A percentile compares a stretch with the other conserved stretches of the same genome.
Conservation (phyloP, 37 sponge, comb jelly and placozoan genomes). For the Corticium candelabrum region DNA sequence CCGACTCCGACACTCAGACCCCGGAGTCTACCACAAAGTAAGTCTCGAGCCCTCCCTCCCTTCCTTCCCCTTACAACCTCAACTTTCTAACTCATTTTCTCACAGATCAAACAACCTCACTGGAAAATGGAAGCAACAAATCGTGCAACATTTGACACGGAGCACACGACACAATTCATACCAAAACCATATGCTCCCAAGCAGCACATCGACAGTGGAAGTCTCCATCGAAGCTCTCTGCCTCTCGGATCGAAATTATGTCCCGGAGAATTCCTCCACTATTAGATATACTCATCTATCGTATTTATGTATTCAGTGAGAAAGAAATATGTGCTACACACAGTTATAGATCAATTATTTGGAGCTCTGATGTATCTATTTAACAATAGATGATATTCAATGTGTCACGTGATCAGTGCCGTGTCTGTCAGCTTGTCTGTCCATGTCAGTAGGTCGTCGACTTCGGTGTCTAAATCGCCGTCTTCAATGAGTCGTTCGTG, state of each 20-base stretch:
- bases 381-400: too few species aligned
- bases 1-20: background rate
- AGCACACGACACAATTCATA: background rate
- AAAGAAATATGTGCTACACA: too few species aligned
- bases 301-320: too few species aligned
- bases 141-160: background rate
- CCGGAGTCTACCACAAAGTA: background rate
- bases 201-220: background rate
- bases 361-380: too few species aligned
- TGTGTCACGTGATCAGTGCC: slow-evolving; percentile 21
- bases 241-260: too few species aligned
- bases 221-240: background rate
- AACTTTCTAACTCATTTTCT: too few species aligned
- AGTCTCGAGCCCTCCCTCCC: too few species aligned
- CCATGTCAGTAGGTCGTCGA: slow-evolving; percentile 43
- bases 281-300: too few species aligned
- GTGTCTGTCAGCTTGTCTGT: slow-evolving; percentile 29
- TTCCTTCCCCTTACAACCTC: too few species aligned
- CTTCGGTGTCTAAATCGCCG: background rate
- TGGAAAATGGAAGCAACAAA: background rate
- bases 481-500: background rate
- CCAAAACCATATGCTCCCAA: background rate
- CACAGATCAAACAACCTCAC: background rate
- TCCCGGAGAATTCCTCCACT: too few species aligned
- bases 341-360: too few species aligned